Evolutionary conservation across 2,888 invertebrate species (phyloP).

Genomic region (Hydrotaea cyrtoneurina): DNA sequence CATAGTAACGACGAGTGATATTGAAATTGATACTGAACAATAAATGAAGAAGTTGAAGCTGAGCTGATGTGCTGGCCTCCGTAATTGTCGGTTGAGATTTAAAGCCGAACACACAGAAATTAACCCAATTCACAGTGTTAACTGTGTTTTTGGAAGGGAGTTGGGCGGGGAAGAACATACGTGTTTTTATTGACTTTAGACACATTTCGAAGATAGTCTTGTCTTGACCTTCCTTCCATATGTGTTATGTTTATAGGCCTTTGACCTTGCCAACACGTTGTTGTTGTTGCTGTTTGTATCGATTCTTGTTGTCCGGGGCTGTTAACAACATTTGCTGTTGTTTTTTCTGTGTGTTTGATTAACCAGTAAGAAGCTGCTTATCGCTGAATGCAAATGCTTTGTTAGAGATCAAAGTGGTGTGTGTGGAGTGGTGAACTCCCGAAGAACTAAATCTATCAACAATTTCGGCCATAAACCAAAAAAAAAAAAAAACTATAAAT

Average conservation of each 20-base stretch:
- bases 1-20: not conserved
- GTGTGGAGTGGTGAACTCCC: not conserved
- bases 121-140: conserved; percentile 27
- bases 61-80: not conserved
- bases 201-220: not conserved
- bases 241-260: conserved; percentile 60
- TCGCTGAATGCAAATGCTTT: conserved; percentile 29
- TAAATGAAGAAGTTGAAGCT: conserved; percentile 11
- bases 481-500: not conserved
- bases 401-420: not conserved
- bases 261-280: conserved; percentile 61
- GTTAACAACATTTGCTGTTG: conserved; percentile 1
- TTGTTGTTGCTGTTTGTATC: conserved; percentile 7
- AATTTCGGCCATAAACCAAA: too few species aligned
- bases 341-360: not conserved
- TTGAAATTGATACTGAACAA: conserved; percentile 5
- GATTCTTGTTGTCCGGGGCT: conserved; percentile 5
- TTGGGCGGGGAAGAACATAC: not conserved
- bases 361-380: not conserved
- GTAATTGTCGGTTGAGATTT: not conserved
- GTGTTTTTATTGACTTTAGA: not conserved
- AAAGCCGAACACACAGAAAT: not conserved
- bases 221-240: conserved; percentile 54
- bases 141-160: not conserved
- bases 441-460: too few species aligned